Conservation (phyloP, 2,113 vertebrate species). For the Ardeotis arabs region DNA sequence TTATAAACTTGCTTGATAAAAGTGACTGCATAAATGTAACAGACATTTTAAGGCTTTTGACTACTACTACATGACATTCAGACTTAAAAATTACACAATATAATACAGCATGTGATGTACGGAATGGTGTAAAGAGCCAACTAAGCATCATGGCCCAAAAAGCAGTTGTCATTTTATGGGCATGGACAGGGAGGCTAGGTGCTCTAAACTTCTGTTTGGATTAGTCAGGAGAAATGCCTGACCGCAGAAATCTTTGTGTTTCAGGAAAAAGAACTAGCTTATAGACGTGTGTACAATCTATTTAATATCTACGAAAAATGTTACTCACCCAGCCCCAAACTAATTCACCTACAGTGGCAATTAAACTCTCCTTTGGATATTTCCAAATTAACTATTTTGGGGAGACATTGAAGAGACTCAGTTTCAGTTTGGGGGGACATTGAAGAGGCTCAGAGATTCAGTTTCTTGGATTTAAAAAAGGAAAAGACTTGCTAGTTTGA, state of each 20-base stretch:
- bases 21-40: constrained; percentile 16
- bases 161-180: background rate
- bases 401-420: background rate
- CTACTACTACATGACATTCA: background rate
- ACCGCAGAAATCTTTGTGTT: background rate
- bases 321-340: background rate
- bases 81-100: background rate
- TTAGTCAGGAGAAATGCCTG: background rate
- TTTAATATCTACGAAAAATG: background rate
- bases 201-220: background rate
- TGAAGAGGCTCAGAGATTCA: background rate
- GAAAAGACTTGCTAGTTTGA: background rate
- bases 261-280: background rate
- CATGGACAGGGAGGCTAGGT: background rate
- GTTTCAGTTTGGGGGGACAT: background rate
- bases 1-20: constrained; percentile 51
- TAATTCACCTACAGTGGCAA: background rate
- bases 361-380: background rate
- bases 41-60: background rate
- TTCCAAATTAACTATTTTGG: background rate
- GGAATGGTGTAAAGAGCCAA: background rate
- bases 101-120: background rate
- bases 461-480: background rate
- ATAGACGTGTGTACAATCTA: background rate
- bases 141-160: background rate